Evolutionary conservation across 2,888 invertebrate species (phyloP).

Genomic region (Toxonevra muliebris): DNA sequence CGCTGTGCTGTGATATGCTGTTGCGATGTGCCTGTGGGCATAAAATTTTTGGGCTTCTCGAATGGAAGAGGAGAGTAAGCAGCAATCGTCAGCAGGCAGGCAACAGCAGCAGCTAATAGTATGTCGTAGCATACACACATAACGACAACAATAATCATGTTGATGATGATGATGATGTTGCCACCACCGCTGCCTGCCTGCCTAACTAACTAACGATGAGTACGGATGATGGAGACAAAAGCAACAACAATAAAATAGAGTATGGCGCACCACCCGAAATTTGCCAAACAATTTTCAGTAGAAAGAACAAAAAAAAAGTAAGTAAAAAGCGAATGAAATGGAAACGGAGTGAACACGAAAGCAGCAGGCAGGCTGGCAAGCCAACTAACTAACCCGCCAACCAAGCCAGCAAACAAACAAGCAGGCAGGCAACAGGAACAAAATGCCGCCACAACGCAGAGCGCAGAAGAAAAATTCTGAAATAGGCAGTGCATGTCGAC

Average conservation of each 20-base stretch:
- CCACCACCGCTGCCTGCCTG: slow-evolving; percentile 15
- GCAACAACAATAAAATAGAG: not conserved
- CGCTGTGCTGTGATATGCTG: not conserved
- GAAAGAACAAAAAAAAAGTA: not conserved
- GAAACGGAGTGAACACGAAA: slow-evolving; percentile 19
- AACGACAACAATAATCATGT: slow-evolving; percentile 16
- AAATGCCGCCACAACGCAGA: slow-evolving; percentile 29
- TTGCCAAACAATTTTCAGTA: slow-evolving; percentile 11
- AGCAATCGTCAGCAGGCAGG: not conserved
- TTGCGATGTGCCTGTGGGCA: slow-evolving; percentile 22
- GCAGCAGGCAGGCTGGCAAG: slow-evolving; percentile 30
- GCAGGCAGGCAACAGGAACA: slow-evolving; percentile 33
- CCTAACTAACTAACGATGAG: slow-evolving; percentile 1
- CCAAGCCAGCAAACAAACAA: slow-evolving; percentile 4
- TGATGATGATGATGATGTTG: slow-evolving; percentile 25
- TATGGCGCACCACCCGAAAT: slow-evolving; percentile 20
- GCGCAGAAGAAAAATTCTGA: slow-evolving; percentile 26
- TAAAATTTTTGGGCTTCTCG: slow-evolving; percentile 25
- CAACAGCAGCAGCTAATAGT: slow-evolving; percentile 19
- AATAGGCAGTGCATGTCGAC: slow-evolving; percentile 11
- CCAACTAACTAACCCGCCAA: slow-evolving; percentile 31
- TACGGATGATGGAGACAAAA: slow-evolving; percentile 2
- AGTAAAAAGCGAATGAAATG: slow-evolving; percentile 33
- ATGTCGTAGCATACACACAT: slow-evolving; percentile 11
- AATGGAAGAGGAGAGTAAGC: slow-evolving; percentile 14